Evolutionary conservation across 1,140 invertebrate species (phyloP).

Genomic region (Ostrea denselamellosa): DNA sequence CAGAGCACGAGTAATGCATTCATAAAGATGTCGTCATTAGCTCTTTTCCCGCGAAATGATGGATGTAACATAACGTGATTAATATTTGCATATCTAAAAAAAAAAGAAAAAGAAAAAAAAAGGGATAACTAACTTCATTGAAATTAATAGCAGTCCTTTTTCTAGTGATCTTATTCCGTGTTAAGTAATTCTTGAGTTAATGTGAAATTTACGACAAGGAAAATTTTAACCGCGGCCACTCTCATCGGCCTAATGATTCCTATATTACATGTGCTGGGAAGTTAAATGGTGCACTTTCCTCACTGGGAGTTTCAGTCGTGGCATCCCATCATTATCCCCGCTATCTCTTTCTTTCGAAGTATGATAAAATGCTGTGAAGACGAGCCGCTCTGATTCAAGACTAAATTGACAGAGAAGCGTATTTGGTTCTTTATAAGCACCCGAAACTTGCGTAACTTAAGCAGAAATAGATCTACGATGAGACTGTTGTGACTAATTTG

Average conservation of each 20-base stretch:
- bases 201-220: conserved; percentile 1
- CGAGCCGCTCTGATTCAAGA: no score
- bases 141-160: background rate
- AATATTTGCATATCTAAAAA: background rate
- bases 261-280: background rate
- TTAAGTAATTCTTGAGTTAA: conserved; percentile 4
- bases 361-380: background rate
- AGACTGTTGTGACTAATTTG: no score
- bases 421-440: no score
- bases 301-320: background rate
- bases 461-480: no score
- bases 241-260: background rate
- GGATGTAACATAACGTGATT: background rate
- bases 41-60: conserved; percentile 21
- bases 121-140: background rate
- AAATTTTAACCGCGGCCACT: background rate
- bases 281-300: background rate
- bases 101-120: background rate
- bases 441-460: no score
- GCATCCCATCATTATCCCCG: background rate
- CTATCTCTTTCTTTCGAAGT: background rate
- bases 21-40: background rate
- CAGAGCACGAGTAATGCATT: background rate
- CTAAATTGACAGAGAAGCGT: no score
- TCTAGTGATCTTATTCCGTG: background rate